These are phyloP conservation scores for Ataeniobius toweri DNA, from an alignment of 2,797 vertebrate genomes.

Conservation along the genomic window DNA sequence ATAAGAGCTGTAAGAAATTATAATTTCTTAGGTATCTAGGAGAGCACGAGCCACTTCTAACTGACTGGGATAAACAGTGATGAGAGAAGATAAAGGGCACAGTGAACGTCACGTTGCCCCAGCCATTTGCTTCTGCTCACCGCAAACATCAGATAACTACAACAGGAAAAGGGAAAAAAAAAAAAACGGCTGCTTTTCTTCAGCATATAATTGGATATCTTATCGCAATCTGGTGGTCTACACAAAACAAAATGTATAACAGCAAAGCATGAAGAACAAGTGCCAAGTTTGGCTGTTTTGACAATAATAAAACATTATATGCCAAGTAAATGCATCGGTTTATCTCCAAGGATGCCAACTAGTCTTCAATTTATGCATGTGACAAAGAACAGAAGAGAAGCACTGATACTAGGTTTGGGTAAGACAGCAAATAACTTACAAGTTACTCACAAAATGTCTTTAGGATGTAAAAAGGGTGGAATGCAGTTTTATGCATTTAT, in stretches of 20 bases:
- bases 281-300: constrained; percentile 72
- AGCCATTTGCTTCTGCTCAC: constrained; percentile 82
- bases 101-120: constrained; percentile 84
- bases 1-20: constrained; percentile 14
- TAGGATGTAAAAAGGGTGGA: background rate
- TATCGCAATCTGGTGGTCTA: constrained; percentile 82
- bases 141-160: constrained; percentile 93
- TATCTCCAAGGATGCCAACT: constrained; percentile 59
- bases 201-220: constrained; percentile 90
- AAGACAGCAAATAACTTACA: constrained; percentile 12
- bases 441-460: constrained; percentile 14
- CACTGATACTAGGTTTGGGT: background rate
- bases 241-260: constrained; percentile 61
- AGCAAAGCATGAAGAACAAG: constrained; percentile 38
- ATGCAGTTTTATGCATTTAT: background rate
- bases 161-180: constrained; percentile 79
- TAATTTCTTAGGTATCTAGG: constrained; percentile 62
- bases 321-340: constrained; percentile 54
- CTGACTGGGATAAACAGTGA: constrained; percentile 88
- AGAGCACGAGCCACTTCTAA: constrained; percentile 85
- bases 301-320: constrained; percentile 69
- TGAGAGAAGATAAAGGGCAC: constrained; percentile 87
- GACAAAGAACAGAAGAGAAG: background rate
- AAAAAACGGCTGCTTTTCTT: constrained; percentile 82
- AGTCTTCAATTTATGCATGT: constrained; percentile 8